Conservation (phyloP, 2,113 vertebrate species). For the Channa argus region DNA sequence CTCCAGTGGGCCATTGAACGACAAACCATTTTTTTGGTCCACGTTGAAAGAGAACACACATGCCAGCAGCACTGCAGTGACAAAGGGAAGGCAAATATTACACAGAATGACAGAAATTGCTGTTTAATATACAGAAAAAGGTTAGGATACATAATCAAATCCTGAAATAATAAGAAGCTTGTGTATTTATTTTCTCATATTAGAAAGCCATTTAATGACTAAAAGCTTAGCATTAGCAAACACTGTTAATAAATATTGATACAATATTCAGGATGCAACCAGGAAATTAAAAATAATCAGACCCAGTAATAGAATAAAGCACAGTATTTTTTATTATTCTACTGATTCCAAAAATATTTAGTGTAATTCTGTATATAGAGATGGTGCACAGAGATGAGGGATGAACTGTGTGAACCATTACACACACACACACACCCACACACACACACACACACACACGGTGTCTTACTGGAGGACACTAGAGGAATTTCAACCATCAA, state of each 20-base stretch:
- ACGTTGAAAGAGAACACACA: constrained; percentile 88
- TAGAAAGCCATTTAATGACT: neutral
- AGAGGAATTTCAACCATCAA: constrained; percentile 73
- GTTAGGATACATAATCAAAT: constrained; percentile 15
- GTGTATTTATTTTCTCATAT: neutral
- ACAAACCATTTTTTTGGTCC: constrained; percentile 93
- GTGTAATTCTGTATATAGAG: neutral
- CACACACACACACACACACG: constrained; percentile 20
- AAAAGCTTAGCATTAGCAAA: constrained; percentile 7
- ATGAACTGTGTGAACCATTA: constrained; percentile 31
- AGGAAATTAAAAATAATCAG: constrained; percentile 31
- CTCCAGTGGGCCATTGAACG: constrained; percentile 91
- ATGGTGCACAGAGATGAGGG: neutral
- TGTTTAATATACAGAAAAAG: constrained; percentile 1
- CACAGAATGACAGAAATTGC: neutral
- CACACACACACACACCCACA: constrained; percentile 20
- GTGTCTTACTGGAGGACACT: constrained; percentile 45
- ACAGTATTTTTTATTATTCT: neutral
- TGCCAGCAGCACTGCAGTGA: constrained; percentile 81
- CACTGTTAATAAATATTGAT: constrained; percentile 22
- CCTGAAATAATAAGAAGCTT: constrained; percentile 21
- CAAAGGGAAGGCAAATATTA: constrained; percentile 12
- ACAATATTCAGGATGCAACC: neutral
- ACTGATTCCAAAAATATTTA: constrained; percentile 13
- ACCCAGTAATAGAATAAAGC: neutral